Conservation (phyloP, 2,888 invertebrate species). For the Torymus auratus region DNA sequence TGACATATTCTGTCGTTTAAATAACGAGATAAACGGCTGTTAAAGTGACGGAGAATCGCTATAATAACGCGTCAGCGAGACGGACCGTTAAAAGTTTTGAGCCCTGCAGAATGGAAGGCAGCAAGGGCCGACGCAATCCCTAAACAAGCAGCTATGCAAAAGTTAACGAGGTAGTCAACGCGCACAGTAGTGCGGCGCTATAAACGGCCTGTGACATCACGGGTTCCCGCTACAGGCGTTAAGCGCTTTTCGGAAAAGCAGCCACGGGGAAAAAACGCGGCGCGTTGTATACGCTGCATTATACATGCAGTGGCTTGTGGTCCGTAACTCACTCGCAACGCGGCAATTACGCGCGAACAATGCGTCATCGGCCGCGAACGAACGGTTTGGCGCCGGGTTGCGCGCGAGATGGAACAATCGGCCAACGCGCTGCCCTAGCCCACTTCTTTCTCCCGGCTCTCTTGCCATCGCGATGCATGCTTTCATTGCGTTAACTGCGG, state of each 20-base stretch:
- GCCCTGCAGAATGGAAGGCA: too few relatives aligned
- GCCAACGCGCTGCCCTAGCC: too few relatives aligned
- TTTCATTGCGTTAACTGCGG: constrained; percentile 3
- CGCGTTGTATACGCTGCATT: background rate
- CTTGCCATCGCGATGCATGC: background rate
- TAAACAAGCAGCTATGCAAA: background rate
- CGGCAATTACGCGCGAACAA: constrained; percentile 32
- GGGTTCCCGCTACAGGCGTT: background rate
- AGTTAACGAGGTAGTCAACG: background rate
- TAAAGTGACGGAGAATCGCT: too few relatives aligned
- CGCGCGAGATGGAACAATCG: too few relatives aligned
- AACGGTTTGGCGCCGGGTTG: constrained; percentile 42
- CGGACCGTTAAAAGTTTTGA: too few relatives aligned
- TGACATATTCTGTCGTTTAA: too few relatives aligned
- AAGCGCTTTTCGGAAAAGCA: constrained; percentile 27
- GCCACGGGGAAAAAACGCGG: background rate
- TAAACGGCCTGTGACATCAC: constrained; percentile 27
- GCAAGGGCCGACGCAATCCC: background rate
- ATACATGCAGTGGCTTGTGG: constrained; percentile 18
- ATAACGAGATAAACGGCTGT: too few relatives aligned
- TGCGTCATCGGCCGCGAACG: constrained; percentile 28
- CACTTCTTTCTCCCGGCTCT: background rate
- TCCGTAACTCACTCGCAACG: constrained; percentile 34
- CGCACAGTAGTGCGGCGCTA: background rate
- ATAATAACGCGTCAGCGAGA: too few relatives aligned